Evolutionary conservation across 2,888 invertebrate species (phyloP).

Genomic region (Nomada hirtipes): DNA sequence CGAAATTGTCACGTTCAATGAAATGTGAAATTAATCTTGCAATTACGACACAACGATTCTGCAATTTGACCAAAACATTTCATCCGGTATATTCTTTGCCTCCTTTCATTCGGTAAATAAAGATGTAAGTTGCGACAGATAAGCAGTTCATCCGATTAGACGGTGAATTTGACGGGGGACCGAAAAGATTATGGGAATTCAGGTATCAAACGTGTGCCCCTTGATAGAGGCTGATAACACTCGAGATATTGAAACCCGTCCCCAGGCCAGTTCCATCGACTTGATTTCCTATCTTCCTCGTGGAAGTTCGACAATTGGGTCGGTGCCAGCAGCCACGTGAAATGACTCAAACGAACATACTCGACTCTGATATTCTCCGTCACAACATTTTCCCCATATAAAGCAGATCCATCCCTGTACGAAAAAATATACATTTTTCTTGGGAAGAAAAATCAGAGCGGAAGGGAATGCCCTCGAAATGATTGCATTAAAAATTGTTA

Average conservation of each 20-base stretch:
- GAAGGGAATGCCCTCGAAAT: too few species aligned
- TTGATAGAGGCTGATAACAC: slow-evolving; percentile 13
- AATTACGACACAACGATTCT: too few species aligned
- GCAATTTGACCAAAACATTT: too few species aligned
- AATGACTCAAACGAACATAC: background rate
- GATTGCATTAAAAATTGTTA: too few species aligned
- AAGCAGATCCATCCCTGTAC: background rate
- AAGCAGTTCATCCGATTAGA: slow-evolving; percentile 4
- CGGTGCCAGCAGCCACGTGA: background rate
- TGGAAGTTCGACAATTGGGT: background rate
- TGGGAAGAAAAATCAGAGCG: too few species aligned
- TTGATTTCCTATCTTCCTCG: background rate
- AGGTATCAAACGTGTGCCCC: slow-evolving; percentile 19
- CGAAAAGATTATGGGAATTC: slow-evolving; percentile 31
- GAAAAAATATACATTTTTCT: too few species aligned
- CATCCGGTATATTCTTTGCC: too few species aligned
- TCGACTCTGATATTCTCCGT: too few species aligned
- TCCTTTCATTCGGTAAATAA: too few species aligned
- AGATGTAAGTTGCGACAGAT: slow-evolving; percentile 10
- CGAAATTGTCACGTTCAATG: too few species aligned
- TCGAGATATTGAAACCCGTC: slow-evolving; percentile 18
- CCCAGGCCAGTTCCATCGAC: background rate
- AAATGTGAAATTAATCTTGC: too few species aligned
- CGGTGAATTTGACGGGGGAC: slow-evolving; percentile 17
- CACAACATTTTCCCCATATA: background rate